Base-by-base conservation (phyloP, 2,888 invertebrate genomes). In the Agriopis leucophaearia region DNA sequence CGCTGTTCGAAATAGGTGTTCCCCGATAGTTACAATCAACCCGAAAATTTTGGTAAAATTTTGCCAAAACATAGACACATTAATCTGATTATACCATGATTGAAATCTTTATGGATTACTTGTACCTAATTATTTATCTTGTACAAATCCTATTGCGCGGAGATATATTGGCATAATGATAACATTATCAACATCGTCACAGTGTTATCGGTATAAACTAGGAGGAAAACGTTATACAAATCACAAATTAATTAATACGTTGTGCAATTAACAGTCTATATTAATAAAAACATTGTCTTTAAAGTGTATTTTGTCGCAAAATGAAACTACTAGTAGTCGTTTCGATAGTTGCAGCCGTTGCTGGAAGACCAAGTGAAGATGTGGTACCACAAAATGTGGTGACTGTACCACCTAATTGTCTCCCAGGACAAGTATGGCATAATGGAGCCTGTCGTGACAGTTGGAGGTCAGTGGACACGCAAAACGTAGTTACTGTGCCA, bases 401-500 rank as follows among this genome's bases (percentile, higher is more conserved):
- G 12, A 66, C 70, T 10, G 61, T 69, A 0, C 69, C 69, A 16
- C 64, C 69, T 0, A 69, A 73, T 27, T 73, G 72, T 18, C 68
- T 66, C 8, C 27, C 56, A 3, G 72, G 72, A 0, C 70, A 70
- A 38, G 47, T 54, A 42, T 70, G 63, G 61, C 44, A 66, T 12
- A 68, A 69, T 36, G 72, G 72, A 15, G 47, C 61, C 7, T 65
- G 65, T 27, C 55, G 64, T n/a, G 56, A 60, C 10, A 36, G 57
- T 27, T 64, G 56, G 62, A 55, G 42, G 42, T n/a, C 12, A 7
- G n/a, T 35, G 15, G 27, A 47, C 38, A 18, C n/a, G 6, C 27
- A 47, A 35, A 65, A 65, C 35, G 48, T 55, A 1, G 36, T 56
- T 0, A 60, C 64, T 18, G 60, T 69, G 0, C 68, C 68, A 27